Evolutionary conservation across 2,888 invertebrate genomes (phyloP).

Genomic region (Pseudanteris insignis): DNA sequence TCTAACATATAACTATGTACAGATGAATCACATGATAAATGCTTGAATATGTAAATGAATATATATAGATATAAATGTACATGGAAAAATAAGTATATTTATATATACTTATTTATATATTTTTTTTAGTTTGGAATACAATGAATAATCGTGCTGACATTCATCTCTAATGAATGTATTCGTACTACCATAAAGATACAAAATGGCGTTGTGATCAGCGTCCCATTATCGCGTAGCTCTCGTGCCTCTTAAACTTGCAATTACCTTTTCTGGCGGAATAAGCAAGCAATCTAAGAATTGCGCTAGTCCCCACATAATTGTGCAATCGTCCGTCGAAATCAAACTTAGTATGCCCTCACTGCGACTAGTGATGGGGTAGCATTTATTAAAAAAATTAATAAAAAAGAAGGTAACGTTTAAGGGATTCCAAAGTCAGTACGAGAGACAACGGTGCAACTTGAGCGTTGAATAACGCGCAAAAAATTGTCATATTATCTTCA

Average conservation of each 20-base stretch:
- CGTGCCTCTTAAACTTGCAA: neutral
- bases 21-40: too few relatives aligned
- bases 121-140: constrained; percentile 9
- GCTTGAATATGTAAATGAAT: too few relatives aligned
- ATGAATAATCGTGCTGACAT: constrained; percentile 33
- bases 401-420: neutral
- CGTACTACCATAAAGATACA: constrained; percentile 31
- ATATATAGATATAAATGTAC: too few relatives aligned
- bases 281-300: constrained; percentile 5
- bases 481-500: constrained; percentile 45
- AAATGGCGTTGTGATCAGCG: neutral
- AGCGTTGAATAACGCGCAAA: neutral
- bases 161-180: constrained; percentile 38
- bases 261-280: neutral
- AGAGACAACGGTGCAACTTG: neutral
- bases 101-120: constrained; percentile 1
- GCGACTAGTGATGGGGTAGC: neutral
- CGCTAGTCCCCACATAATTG: constrained; percentile 23
- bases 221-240: neutral
- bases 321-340: constrained; percentile 20
- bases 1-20: too few relatives aligned
- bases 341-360: constrained; percentile 1
- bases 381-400: neutral
- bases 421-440: too few relatives aligned
- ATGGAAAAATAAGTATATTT: neutral